Evolutionary conservation across 1,140 invertebrate genomes (phyloP).

Genomic region (Drosophila nikananu): DNA sequence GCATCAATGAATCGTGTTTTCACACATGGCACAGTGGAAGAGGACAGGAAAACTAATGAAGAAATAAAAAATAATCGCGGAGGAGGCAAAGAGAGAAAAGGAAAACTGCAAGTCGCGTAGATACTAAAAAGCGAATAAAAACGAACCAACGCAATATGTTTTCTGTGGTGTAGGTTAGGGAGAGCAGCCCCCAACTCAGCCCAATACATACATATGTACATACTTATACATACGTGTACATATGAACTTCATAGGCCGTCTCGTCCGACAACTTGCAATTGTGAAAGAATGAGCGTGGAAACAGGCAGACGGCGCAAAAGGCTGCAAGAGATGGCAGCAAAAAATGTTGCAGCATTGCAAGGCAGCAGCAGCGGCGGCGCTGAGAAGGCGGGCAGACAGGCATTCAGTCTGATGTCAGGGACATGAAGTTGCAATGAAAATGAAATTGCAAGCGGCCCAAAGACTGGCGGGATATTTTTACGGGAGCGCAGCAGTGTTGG

Average conservation of each 20-base stretch:
- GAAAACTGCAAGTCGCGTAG: constrained; percentile 52
- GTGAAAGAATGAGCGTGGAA: constrained; percentile 77
- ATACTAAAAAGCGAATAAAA: constrained; percentile 53
- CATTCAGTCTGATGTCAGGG: constrained; percentile 75
- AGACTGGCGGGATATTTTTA: constrained; percentile 54
- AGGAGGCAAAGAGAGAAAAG: constrained; percentile 27
- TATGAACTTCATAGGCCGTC: constrained; percentile 69
- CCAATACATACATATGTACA: constrained; percentile 15
- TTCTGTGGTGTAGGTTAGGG: constrained; percentile 81
- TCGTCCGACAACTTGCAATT: constrained; percentile 66
- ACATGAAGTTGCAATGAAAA: constrained; percentile 82
- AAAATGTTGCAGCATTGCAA: constrained; percentile 31
- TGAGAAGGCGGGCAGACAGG: constrained; percentile 30
- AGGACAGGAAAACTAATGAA: constrained; percentile 39
- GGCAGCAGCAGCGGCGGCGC: constrained; percentile 16
- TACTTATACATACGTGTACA: not conserved
- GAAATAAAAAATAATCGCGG: constrained; percentile 39
- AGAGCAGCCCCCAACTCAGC: constrained; percentile 46
- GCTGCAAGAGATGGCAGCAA: constrained; percentile 41
- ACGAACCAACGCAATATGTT: constrained; percentile 74
- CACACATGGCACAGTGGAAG: constrained; percentile 5
- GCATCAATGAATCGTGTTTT: constrained; percentile 64
- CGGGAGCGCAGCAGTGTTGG: constrained; percentile 27
- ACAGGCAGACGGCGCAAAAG: constrained; percentile 54
- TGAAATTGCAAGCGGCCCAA: constrained; percentile 76